phyloP scores from a whole-genome alignment of 2,797 vertebrate species.

The Iguana delicatissima region DNA sequence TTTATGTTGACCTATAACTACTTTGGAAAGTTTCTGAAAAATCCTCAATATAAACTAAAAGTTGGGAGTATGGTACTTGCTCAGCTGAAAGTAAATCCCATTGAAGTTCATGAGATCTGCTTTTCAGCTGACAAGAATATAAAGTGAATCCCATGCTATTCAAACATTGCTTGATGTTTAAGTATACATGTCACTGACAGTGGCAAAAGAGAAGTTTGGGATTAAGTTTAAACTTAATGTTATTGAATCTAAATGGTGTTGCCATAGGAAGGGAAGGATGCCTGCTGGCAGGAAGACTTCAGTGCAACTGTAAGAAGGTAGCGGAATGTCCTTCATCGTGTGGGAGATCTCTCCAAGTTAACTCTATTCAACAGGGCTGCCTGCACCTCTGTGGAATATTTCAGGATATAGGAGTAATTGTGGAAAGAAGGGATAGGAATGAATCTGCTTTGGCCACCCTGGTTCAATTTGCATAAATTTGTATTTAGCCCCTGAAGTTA shows the following conservation, averaged over 20 bases:
- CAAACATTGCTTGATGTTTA: not conserved
- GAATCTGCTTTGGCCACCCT: no score
- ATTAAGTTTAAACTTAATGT: not conserved
- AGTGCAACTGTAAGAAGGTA: no score
- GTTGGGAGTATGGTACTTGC: no score
- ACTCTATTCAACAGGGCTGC: no score
- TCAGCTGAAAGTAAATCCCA: not conserved
- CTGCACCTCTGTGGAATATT: no score
- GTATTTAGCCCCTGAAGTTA: not conserved
- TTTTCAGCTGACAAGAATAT: not conserved
- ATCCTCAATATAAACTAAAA: not conserved
- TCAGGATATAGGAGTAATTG: no score
- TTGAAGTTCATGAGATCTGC: not conserved
- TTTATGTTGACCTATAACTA: not conserved
- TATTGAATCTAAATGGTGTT: conserved; percentile 7
- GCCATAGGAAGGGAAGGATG: not conserved
- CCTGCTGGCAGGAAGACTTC: not conserved
- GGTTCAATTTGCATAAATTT: not conserved
- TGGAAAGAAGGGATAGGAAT: not conserved
- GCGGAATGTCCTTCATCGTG: no score
- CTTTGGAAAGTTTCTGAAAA: not conserved
- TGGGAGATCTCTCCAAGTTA: no score
- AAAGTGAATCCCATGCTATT: not conserved
- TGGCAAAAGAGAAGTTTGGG: not conserved
- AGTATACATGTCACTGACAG: not conserved